Evolutionary conservation across 2,797 vertebrate genomes (phyloP).

Genomic region (Gallinago solitaria): DNA sequence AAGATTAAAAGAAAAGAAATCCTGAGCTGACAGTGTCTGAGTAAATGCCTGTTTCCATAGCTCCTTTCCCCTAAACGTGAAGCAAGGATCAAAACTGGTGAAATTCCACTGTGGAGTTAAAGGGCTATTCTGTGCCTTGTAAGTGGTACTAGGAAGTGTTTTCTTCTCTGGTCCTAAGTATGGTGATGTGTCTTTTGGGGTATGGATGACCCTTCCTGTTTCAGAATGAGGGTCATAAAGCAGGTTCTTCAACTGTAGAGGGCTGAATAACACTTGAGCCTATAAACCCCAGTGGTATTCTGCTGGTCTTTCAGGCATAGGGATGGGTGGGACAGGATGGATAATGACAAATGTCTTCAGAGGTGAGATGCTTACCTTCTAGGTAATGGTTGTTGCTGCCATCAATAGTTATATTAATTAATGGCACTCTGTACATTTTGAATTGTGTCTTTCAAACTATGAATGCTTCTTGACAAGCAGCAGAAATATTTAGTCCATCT

Average conservation of each 20-base stretch:
- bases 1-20: neutral
- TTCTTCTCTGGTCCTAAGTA: neutral
- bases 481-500: neutral
- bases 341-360: neutral
- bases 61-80: neutral
- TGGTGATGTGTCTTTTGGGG: neutral
- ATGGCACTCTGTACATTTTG: neutral
- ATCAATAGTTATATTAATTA: neutral
- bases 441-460: neutral
- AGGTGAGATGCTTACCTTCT: neutral
- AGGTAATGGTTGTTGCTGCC: neutral
- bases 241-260: neutral
- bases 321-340: neutral
- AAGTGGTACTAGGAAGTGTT: neutral
- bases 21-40: neutral
- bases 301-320: neutral
- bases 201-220: neutral
- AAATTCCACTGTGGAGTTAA: neutral
- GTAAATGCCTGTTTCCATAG: neutral
- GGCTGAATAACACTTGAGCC: neutral
- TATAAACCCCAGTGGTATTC: neutral
- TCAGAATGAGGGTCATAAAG: neutral
- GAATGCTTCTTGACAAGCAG: neutral
- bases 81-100: neutral
- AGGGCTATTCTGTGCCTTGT: neutral